phyloP scores from a whole-genome alignment of 2,888 invertebrate genomes.

The Trichogramma dendrolimi region DNA sequence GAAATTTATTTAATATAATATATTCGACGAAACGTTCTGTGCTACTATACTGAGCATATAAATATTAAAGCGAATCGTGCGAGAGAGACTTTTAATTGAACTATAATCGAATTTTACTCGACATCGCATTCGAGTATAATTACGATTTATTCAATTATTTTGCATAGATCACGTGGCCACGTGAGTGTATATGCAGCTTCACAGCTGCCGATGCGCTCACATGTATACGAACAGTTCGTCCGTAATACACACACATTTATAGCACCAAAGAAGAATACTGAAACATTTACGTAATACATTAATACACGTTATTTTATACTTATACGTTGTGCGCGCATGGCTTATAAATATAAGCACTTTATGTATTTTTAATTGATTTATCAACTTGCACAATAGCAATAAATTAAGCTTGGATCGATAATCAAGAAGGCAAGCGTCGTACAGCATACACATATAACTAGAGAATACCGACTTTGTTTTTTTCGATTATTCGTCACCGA shows the following conservation, averaged over 20 bases:
- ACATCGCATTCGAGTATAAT: neutral
- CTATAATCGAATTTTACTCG: constrained; percentile 23
- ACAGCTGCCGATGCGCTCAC: neutral
- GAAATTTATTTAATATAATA: constrained; percentile 18
- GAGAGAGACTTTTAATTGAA: constrained; percentile 10
- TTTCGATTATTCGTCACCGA: no score
- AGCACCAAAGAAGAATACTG: neutral
- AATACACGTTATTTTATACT: no score
- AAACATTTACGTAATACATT: no score
- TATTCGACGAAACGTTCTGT: constrained; percentile 1
- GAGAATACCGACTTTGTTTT: no score
- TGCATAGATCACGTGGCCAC: neutral
- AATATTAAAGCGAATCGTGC: constrained; percentile 4
- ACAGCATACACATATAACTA: no score
- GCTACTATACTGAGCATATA: no score
- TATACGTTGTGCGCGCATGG: neutral
- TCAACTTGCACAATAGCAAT: constrained; percentile 20
- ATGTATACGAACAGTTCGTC: neutral
- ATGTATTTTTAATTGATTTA: constrained; percentile 25
- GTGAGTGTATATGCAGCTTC: neutral
- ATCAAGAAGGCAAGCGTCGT: constrained; percentile 14
- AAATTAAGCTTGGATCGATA: constrained; percentile 25
- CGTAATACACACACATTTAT: constrained; percentile 7
- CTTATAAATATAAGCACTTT: neutral
- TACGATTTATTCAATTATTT: constrained; percentile 20